Evolutionary conservation across 2,113 vertebrate species (phyloP).

Genomic region (Phainopepla nitens): DNA sequence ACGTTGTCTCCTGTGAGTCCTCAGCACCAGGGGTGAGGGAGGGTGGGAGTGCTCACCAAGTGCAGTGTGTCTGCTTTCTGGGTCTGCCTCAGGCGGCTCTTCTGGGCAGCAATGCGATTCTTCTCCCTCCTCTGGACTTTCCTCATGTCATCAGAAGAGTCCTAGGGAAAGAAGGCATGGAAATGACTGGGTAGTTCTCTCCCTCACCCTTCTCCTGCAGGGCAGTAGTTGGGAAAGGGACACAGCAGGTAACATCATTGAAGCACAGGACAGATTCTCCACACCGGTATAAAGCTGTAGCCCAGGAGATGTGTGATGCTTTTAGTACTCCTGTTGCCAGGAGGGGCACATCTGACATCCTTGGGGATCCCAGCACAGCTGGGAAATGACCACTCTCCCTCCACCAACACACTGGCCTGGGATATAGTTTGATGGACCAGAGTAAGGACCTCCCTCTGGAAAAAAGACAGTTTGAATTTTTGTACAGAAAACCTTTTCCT

Average conservation of each 20-base stretch:
- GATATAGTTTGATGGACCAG: neutral
- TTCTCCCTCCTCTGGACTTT: slow-evolving; percentile 95
- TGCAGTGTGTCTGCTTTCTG: slow-evolving; percentile 95
- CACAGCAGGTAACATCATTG: neutral
- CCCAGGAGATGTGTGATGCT: neutral
- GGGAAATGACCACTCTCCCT: neutral
- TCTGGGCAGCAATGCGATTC: slow-evolving; percentile 96
- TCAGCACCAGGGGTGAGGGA: neutral
- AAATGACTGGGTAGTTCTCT: neutral
- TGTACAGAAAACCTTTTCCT: neutral
- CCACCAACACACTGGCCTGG: neutral
- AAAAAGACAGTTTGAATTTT: neutral
- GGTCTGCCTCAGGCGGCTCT: slow-evolving; percentile 94
- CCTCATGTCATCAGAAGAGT: slow-evolving; percentile 88
- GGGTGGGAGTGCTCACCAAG: slow-evolving; percentile 81
- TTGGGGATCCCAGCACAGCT: neutral
- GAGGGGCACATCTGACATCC: neutral
- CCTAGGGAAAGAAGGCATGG: slow-evolving; percentile 67
- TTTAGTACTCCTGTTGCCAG: neutral
- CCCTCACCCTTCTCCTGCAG: neutral
- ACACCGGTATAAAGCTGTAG: neutral
- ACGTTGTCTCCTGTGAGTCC: neutral
- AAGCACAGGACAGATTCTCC: neutral
- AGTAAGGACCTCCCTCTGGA: neutral
- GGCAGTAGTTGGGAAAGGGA: neutral